A percentile compares a stretch with the other conserved stretches of the same genome.
phyloP scores from a whole-genome alignment of 1,140 invertebrate genomes.

The Nomia melanderi region DNA sequence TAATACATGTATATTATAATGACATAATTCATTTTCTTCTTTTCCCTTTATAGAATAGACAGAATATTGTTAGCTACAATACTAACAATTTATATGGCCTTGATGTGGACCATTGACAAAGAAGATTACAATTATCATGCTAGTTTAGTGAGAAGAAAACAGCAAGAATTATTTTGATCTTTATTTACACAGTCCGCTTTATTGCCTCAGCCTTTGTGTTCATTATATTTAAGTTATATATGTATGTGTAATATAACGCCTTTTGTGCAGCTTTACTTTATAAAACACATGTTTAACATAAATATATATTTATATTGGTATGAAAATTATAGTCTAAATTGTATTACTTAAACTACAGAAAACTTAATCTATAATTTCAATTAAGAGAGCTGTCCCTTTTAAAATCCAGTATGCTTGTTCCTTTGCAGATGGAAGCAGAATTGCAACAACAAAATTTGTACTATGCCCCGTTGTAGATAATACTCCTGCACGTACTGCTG shows the following conservation, averaged over 20 bases:
- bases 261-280: background rate
- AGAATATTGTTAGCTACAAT: constrained; percentile 77
- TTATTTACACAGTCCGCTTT: background rate
- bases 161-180: constrained; percentile 53
- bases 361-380: constrained; percentile 86
- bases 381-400: constrained; percentile 91
- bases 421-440: constrained; percentile 85
- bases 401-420: constrained; percentile 91
- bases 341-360: background rate
- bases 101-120: constrained; percentile 81
- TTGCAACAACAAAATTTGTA: constrained; percentile 93
- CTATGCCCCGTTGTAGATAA: constrained; percentile 94
- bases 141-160: constrained; percentile 66
- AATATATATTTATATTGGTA: background rate
- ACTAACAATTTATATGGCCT: constrained; percentile 80
- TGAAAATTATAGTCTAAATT: background rate
- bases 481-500: constrained; percentile 89
- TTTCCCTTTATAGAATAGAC: constrained; percentile 78
- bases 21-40: constrained; percentile 6
- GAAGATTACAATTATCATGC: constrained; percentile 80
- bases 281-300: constrained; percentile 27
- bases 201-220: background rate
- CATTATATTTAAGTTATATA: constrained; percentile 28
- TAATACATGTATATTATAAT: background rate
- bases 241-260: background rate